These are phyloP conservation scores for Cyrtonyx montezumae DNA, from an alignment of 2,113 vertebrate genomes.

Conservation along the genomic window DNA sequence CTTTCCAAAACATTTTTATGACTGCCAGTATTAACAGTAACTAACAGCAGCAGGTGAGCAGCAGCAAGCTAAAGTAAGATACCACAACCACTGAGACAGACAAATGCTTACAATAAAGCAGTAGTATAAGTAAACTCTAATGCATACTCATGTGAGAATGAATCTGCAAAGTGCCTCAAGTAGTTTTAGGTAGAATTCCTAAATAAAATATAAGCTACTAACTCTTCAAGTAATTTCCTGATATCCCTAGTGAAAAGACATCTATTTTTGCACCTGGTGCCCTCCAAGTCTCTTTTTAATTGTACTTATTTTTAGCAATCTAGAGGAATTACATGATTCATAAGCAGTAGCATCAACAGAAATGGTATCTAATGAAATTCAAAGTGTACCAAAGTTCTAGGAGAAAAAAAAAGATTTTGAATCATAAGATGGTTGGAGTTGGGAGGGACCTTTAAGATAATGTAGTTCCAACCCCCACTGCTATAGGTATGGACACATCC, in stretches of 20 bases:
- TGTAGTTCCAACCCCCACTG: too few relatives aligned
- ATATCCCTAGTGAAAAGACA: neutral
- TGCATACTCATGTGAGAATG: neutral
- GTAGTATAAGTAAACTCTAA: neutral
- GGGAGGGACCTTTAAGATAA: too few relatives aligned
- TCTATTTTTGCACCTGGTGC: neutral
- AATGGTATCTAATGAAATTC: neutral
- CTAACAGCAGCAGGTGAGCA: fast-evolving
- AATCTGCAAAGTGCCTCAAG: neutral
- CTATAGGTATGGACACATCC: too few relatives aligned
- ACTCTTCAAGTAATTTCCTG: neutral
- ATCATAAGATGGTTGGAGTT: too few relatives aligned
- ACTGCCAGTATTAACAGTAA: neutral
- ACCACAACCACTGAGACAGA: neutral
- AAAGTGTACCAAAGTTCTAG: neutral
- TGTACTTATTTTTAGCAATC: neutral
- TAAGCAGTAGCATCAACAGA: neutral
- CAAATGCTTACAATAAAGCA: neutral
- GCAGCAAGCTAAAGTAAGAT: neutral
- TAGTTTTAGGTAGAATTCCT: neutral
- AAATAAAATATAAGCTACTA: neutral
- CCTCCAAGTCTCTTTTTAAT: neutral
- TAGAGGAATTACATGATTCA: neutral
- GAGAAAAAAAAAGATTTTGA: neutral
- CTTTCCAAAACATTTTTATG: neutral